Evolutionary conservation across 2,888 invertebrate species (phyloP), one percentile per base, ranked within the genome.

Genomic region (Cremastinae sp.): DNA sequence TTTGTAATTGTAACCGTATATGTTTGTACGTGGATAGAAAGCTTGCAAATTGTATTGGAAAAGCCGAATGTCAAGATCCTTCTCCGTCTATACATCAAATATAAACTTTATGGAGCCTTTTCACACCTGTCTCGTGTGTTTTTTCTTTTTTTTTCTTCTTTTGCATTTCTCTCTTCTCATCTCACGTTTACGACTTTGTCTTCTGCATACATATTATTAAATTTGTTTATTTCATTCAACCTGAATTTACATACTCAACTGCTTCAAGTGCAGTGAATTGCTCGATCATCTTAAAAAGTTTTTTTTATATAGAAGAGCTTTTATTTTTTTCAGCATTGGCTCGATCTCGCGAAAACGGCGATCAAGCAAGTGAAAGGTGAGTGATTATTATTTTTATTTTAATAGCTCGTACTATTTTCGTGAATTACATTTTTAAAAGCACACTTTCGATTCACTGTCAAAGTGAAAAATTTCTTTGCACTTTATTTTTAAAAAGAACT

Each of bases 321-420:
- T 18, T 62, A 55, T 82, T 53, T 81, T 81, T 94, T 93, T 85
- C 91, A 97, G 97, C 97, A 97, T 91, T 98, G 98, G 98, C 91
- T 98, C 87, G 97, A 98, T 91, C 92, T 96, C 90, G 95, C 95
- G 75, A 97, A 97, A 91, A 94, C 96, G 82, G 95, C 97, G 89
- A 91, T 95, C 82, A 97, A 97, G 90, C 97, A 97, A 93, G 95
- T 97, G 39, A 97, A 96, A 95, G 95, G 97, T 96, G 78, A 66
- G 88, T 87, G n/a, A n/a, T n/a, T n/a, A n/a, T n/a, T n/a, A n/a
- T n/a, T n/a, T n/a, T n/a, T n/a, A n/a, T n/a, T n/a, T n/a, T n/a
- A n/a, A n/a, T n/a, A n/a, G n/a, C n/a, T n/a, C n/a, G n/a, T n/a
- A n/a, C n/a, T n/a, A n/a, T n/a, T n/a, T n/a, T n/a, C n/a, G n/a